Conservation (phyloP, 2,888 invertebrate genomes). For the Brenthis ino region DNA sequence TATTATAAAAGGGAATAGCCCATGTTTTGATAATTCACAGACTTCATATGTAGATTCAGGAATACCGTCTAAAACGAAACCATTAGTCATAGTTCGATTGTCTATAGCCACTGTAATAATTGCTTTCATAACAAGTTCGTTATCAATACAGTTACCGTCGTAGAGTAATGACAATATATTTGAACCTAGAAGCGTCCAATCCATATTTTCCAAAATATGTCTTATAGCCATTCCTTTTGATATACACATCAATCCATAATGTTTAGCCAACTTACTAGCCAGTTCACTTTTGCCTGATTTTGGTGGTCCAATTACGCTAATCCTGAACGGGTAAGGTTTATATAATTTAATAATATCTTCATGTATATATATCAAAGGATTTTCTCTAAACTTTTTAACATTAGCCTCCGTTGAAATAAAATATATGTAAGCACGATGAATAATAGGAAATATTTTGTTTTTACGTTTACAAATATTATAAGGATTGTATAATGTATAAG, state of each 20-base stretch:
- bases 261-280: slow-evolving; percentile 76
- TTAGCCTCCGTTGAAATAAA: slow-evolving; percentile 78
- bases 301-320: slow-evolving; percentile 84
- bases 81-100: slow-evolving; percentile 74
- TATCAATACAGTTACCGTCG: slow-evolving; percentile 67
- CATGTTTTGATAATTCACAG: slow-evolving; percentile 69
- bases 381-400: slow-evolving; percentile 72
- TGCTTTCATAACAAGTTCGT: slow-evolving; percentile 73
- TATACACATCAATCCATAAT: slow-evolving; percentile 79
- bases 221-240: slow-evolving; percentile 80
- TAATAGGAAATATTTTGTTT: slow-evolving; percentile 76
- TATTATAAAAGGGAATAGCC: slow-evolving; percentile 82
- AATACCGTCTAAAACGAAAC: slow-evolving; percentile 85
- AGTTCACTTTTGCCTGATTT: slow-evolving; percentile 84
- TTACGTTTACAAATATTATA: slow-evolving; percentile 68
- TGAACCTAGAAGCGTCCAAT: slow-evolving; percentile 76
- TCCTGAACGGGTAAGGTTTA: slow-evolving; percentile 75
- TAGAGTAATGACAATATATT: slow-evolving; percentile 63
- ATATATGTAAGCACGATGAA: slow-evolving; percentile 83
- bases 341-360: slow-evolving; percentile 64
- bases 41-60: slow-evolving; percentile 78
- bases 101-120: slow-evolving; percentile 79
- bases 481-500: slow-evolving; percentile 71
- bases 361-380: slow-evolving; percentile 81
- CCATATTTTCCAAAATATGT: slow-evolving; percentile 70